Base-by-base conservation (phyloP, 2,888 invertebrate species). In the Balanococcus diminutus region DNA sequence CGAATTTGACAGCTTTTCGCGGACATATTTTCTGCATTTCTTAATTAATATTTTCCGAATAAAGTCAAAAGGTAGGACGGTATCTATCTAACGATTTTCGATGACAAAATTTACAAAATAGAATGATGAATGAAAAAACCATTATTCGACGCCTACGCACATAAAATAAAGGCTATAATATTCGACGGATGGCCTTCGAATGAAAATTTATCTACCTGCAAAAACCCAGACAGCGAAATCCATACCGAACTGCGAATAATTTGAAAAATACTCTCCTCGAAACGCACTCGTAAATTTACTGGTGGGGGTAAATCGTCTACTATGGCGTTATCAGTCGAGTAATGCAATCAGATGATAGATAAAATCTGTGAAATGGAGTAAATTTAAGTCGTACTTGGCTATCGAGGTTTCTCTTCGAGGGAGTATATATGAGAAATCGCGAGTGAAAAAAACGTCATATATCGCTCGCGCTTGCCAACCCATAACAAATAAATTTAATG, bases 401-500 rank as follows among this genome's bases (percentile, higher is more conserved):
- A 36, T 79, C 67, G 67, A 67, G 67, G 16, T 19, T 79, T 79
- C 11, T 36, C 31, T 32, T 36, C 22, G 16, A 28, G 67, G 28
- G 75, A 79, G 25, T 79, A 79, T 79, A 79, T 36, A 79, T 79
- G 19, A 1, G 28, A 36, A 19, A 32, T 79, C 36, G 75, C 75
- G 75, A 79, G 19, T 16, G 75, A 79, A 79, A 79, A 79, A 79
- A 79, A 36, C 75, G 75, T 79, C 75, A 79, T 79, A 79, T 79
- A 79, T 79, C 67, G 75, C 75, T 36, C 36, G 31, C 75, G 3
- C 75, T 79, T 36, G 32, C 36, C 36, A 79, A 79, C 36, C 75
- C 75, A 36, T 79, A 79, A 79, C 75, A 79, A 79, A 79, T 79
- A 79, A 79, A 79, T 79, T 79, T 79, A 79, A 79, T 79, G 75